Conservation (phyloP, 2,888 invertebrate species). For the Ecdyonurus torrentis region DNA sequence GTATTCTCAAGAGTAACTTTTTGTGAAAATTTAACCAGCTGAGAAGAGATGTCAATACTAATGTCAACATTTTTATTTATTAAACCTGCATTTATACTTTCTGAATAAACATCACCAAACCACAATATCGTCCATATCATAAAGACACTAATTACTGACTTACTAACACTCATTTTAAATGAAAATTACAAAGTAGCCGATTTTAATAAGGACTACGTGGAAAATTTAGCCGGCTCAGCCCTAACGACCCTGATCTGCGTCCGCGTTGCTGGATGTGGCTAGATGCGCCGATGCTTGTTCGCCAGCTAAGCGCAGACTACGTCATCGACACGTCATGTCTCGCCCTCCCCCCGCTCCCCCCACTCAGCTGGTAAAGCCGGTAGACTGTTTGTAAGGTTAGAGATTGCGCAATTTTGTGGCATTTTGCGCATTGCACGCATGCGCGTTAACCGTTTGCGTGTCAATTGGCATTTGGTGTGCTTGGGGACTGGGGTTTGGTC, state of each 20-base stretch:
- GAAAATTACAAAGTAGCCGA: neutral
- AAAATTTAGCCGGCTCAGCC: neutral
- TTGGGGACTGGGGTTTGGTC: too few relatives aligned
- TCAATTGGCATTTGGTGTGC: too few relatives aligned
- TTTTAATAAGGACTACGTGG: neutral
- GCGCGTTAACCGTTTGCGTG: too few relatives aligned
- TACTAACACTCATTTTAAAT: neutral
- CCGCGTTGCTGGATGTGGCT: neutral
- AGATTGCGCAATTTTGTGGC: too few relatives aligned
- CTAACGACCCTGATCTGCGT: neutral
- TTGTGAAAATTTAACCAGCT: constrained; percentile 67
- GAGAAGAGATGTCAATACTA: constrained; percentile 71
- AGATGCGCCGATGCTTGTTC: too few relatives aligned
- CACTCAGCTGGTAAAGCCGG: too few relatives aligned
- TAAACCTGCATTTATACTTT: constrained; percentile 33
- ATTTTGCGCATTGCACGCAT: too few relatives aligned
- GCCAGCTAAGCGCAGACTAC: too few relatives aligned
- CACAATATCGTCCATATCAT: neutral
- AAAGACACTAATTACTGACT: constrained; percentile 1
- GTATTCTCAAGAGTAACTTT: constrained; percentile 72
- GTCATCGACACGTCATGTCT: too few relatives aligned
- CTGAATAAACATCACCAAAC: constrained; percentile 7
- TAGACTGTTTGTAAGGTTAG: too few relatives aligned
- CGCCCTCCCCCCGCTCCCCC: too few relatives aligned
- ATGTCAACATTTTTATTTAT: constrained; percentile 67